These are phyloP conservation scores for Benitochromis conjunctus DNA, from an alignment of 2,113 vertebrate species.

Conservation along the genomic window DNA sequence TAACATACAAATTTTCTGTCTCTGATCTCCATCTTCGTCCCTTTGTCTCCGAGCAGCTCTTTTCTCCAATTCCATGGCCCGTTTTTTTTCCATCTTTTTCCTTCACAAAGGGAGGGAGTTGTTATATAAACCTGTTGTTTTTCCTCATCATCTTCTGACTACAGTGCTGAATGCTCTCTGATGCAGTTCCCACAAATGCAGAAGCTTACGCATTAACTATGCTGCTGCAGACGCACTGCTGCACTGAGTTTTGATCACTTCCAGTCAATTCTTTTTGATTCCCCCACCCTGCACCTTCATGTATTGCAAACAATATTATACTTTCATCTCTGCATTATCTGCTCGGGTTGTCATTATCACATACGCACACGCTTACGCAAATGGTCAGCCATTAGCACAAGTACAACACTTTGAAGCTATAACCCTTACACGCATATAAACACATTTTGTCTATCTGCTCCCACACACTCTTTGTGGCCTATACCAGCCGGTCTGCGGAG, in stretches of 20 bases:
- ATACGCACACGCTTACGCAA: neutral
- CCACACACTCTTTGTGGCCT: neutral
- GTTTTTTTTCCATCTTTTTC: neutral
- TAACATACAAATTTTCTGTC: neutral
- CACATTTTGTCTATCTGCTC: neutral
- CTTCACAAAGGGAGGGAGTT: neutral
- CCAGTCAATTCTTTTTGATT: neutral
- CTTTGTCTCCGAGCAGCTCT: neutral
- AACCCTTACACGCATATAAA: neutral
- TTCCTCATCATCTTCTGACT: slow-evolving; percentile 17
- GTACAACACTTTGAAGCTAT: neutral
- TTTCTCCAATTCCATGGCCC: neutral
- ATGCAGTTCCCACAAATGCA: neutral
- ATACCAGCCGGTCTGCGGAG: neutral
- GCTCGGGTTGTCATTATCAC: neutral
- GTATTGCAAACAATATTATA: neutral
- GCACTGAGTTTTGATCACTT: neutral
- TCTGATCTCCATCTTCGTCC: neutral
- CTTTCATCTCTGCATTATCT: neutral
- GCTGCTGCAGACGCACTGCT: neutral
- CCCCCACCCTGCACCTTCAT: neutral
- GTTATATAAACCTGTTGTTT: slow-evolving; percentile 53
- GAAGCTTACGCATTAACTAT: neutral
- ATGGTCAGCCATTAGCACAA: neutral
- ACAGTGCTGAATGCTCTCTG: neutral